These are phyloP conservation scores for Gambusia yucatana DNA, from an alignment of 2,797 vertebrate genomes.

Conservation along the genomic window DNA sequence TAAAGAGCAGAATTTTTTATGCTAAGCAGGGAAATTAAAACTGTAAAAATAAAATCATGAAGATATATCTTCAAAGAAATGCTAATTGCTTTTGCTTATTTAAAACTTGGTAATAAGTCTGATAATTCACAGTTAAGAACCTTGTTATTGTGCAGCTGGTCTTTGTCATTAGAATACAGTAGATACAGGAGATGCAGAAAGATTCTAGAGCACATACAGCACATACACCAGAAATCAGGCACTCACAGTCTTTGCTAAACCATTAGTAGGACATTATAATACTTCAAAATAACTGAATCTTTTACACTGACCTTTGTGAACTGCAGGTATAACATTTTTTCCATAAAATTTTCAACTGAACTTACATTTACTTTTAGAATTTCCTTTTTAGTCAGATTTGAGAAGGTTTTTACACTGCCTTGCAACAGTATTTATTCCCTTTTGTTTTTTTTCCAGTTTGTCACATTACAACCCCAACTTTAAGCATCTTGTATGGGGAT, in stretches of 20 bases:
- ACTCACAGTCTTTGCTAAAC: neutral
- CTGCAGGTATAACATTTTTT: constrained; percentile 8
- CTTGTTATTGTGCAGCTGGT: constrained; percentile 43
- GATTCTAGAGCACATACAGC: neutral
- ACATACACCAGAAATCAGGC: neutral
- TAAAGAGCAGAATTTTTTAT: constrained; percentile 44
- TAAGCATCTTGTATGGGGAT: neutral
- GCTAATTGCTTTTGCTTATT: constrained; percentile 70
- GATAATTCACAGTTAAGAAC: constrained; percentile 50
- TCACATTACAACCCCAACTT: neutral
- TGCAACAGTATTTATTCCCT: neutral
- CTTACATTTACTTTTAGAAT: constrained; percentile 26
- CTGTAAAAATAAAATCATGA: constrained; percentile 30
- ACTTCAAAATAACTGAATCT: constrained; percentile 21
- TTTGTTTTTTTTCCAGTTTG: neutral
- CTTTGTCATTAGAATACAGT: constrained; percentile 15
- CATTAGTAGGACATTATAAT: constrained; percentile 5
- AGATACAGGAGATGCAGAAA: constrained; percentile 8
- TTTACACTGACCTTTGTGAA: constrained; percentile 34
- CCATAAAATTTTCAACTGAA: constrained; percentile 3
- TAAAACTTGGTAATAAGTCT: constrained; percentile 56
- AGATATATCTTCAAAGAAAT: constrained; percentile 67
- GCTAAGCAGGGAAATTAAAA: constrained; percentile 52
- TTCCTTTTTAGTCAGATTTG: neutral
- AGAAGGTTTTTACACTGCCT: constrained; percentile 3